These are phyloP conservation scores for Drosophila ogumai DNA, from an alignment of 1,140 invertebrate species.

Conservation along the genomic window DNA sequence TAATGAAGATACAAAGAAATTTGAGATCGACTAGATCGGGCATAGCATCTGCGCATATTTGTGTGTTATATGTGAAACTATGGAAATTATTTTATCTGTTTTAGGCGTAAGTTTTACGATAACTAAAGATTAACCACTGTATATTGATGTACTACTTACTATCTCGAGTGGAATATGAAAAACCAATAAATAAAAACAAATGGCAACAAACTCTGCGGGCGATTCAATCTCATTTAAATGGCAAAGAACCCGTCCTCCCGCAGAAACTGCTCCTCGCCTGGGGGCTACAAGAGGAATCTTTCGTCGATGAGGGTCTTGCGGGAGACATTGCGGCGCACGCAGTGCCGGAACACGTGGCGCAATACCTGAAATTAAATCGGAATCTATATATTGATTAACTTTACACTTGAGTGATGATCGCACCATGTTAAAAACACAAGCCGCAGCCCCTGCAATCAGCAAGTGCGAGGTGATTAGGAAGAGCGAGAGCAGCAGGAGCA, in stretches of 20 bases:
- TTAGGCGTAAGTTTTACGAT: conserved; percentile 75
- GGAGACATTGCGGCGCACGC: conserved; percentile 75
- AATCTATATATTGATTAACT: not conserved
- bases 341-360: conserved; percentile 85
- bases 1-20: conserved; percentile 18
- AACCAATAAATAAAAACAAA: conserved; percentile 69
- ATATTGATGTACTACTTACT: conserved; percentile 76
- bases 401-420: not conserved
- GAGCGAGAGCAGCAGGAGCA: conserved; percentile 64
- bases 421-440: conserved; percentile 85
- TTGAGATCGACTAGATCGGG: conserved; percentile 37
- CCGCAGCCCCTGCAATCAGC: conserved; percentile 81
- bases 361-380: conserved; percentile 84
- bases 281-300: conserved; percentile 83
- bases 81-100: conserved; percentile 80
- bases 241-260: conserved; percentile 66
- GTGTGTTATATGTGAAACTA: conserved; percentile 71
- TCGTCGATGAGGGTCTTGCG: conserved; percentile 82
- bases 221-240: conserved; percentile 31
- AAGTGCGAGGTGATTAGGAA: conserved; percentile 60
- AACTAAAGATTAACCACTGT: conserved; percentile 66
- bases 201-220: conserved; percentile 2
- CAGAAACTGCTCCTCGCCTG: conserved; percentile 55
- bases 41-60: conserved; percentile 40
- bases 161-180: conserved; percentile 71